These are phyloP conservation scores for Sycophila texana DNA, from an alignment of 2,888 invertebrate species.

Conservation along the genomic window DNA sequence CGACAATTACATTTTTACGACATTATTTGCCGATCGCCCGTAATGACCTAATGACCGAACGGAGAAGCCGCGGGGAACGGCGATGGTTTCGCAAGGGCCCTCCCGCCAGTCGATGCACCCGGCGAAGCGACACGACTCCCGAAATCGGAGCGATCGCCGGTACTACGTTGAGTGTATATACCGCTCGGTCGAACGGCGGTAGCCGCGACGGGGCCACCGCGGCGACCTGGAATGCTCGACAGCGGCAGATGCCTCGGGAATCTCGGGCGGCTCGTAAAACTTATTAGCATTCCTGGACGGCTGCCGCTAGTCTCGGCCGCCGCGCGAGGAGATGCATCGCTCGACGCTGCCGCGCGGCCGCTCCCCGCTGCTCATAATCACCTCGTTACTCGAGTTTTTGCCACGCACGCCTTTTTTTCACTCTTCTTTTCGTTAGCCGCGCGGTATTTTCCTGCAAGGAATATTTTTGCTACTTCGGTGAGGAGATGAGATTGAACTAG, in stretches of 20 bases:
- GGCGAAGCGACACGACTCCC: too few relatives aligned
- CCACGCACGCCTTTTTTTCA: not conserved
- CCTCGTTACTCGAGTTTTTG: constrained; percentile 18
- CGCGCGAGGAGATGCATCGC: not conserved
- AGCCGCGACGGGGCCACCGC: not conserved
- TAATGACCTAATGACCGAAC: too few relatives aligned
- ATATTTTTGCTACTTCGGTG: not conserved
- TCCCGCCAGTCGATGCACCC: too few relatives aligned
- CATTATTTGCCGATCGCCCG: constrained; percentile 7
- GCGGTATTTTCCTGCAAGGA: not conserved
- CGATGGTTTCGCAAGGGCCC: too few relatives aligned
- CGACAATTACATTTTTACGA: constrained; percentile 15
- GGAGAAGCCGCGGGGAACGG: not conserved
- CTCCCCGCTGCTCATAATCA: not conserved
- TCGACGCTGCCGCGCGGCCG: not conserved
- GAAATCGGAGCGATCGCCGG: too few relatives aligned
- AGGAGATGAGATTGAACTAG: too few relatives aligned
- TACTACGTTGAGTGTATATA: too few relatives aligned
- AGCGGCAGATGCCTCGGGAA: constrained; percentile 46
- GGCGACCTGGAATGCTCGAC: constrained; percentile 52
- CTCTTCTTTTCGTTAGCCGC: not conserved
- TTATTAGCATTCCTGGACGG: constrained; percentile 59
- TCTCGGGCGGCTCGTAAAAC: constrained; percentile 57
- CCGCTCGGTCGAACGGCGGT: not conserved
- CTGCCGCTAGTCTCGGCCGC: not conserved